Conservation (phyloP, 2,113 vertebrate genomes). For the Acrocephalus kingi region DNA sequence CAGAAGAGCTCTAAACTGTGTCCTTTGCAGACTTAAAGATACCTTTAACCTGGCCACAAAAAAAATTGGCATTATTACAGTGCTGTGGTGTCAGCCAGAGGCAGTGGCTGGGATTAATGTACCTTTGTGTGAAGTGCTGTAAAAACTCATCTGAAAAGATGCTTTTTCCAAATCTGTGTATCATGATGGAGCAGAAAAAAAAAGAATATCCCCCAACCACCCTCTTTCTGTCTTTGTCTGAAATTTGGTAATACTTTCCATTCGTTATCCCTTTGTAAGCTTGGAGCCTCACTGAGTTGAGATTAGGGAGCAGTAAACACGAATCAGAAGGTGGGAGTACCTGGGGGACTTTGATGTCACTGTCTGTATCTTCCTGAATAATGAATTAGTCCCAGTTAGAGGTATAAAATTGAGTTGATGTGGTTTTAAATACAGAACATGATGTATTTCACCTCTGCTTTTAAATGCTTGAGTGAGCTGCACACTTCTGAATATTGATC, state of each 20-base stretch:
- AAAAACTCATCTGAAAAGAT: neutral
- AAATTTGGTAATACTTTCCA: neutral
- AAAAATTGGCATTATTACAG: neutral
- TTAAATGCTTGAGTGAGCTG: neutral
- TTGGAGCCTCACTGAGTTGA: neutral
- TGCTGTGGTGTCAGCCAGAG: neutral
- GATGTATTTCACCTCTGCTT: conserved; percentile 1
- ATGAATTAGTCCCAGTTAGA: neutral
- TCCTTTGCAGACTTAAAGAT: neutral
- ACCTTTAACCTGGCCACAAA: neutral
- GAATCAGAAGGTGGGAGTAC: neutral
- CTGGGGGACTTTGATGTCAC: neutral
- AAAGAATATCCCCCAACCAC: neutral
- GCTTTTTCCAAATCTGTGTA: neutral
- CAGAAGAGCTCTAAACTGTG: neutral
- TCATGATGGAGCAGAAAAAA: neutral
- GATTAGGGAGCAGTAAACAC: neutral
- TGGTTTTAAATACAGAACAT: conserved; percentile 1
- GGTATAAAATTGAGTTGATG: neutral
- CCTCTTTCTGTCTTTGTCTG: neutral
- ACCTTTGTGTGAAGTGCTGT: neutral
- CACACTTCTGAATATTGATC: neutral
- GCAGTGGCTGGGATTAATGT: neutral
- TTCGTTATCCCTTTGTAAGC: neutral
- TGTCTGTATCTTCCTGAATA: neutral